Conservation (phyloP, 30 jellyfish, hydroid and myxozoan species). For the Chrysaora quinquecirrha region DNA sequence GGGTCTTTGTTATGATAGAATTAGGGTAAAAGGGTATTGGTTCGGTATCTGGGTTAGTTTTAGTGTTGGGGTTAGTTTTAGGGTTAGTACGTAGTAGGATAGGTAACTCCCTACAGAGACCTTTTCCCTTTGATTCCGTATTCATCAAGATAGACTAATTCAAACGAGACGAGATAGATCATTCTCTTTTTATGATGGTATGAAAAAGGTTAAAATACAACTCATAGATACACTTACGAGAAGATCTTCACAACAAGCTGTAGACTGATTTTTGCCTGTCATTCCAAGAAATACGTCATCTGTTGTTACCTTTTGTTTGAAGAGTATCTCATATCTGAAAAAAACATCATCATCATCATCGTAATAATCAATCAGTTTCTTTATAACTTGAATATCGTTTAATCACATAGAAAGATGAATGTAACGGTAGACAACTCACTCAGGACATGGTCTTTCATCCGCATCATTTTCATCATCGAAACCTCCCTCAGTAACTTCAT, state of each 20-base stretch:
- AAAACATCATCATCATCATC: not conserved
- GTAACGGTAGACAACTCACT: slow-evolving; percentile 32
- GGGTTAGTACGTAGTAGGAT: no score
- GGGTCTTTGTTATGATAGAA: no score
- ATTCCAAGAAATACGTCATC: slow-evolving; percentile 84
- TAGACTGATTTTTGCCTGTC: slow-evolving; percentile 73
- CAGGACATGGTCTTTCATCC: slow-evolving; percentile 66
- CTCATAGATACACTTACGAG: slow-evolving; percentile 47
- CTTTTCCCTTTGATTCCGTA: no score
- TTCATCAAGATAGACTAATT: not conserved
- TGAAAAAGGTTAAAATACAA: not conserved
- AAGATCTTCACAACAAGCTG: slow-evolving; percentile 81
- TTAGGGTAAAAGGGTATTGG: no score
- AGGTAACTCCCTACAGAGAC: no score
- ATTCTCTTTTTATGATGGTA: not conserved
- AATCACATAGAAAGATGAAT: no score
- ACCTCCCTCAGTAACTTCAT: slow-evolving; percentile 33
- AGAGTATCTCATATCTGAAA: slow-evolving; percentile 71
- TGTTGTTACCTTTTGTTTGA: slow-evolving; percentile 68
- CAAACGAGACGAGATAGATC: not conserved
- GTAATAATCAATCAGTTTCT: no score
- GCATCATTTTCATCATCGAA: slow-evolving; percentile 42
- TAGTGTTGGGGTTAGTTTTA: no score
- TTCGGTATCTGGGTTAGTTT: no score
- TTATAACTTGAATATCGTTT: no score